Percentiles rank a stretch among this genome's conserved stretches.
Evolutionary conservation across 2,888 invertebrate genomes (phyloP).

Genomic region (Apantesis nais): DNA sequence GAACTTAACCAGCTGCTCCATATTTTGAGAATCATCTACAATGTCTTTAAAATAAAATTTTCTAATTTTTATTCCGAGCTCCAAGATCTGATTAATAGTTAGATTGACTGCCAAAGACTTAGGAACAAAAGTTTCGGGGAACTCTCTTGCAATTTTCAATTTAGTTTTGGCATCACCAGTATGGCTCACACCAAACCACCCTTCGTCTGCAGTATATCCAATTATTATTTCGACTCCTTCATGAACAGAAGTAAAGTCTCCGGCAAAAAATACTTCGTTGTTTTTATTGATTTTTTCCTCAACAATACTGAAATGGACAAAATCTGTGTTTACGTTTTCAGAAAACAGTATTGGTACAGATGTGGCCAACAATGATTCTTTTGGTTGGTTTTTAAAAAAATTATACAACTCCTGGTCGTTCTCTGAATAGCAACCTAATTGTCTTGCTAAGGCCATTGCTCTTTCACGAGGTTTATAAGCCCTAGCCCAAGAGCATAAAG

Average conservation of each 20-base stretch:
- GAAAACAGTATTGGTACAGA: conserved; percentile 26
- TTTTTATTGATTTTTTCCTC: conserved; percentile 48
- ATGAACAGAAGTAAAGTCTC: conserved; percentile 71
- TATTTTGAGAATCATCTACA: conserved; percentile 30
- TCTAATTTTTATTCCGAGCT: conserved; percentile 50
- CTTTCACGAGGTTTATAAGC: conserved; percentile 75
- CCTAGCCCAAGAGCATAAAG: conserved; percentile 83
- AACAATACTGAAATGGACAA: conserved; percentile 39
- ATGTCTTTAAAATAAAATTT: conserved; percentile 47
- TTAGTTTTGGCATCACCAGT: conserved; percentile 26
- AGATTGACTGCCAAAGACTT: conserved; percentile 35
- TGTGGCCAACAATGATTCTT: conserved; percentile 31
- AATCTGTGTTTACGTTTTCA: conserved; percentile 13
- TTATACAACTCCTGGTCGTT: conserved; percentile 46
- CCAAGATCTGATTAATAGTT: conserved; percentile 42
- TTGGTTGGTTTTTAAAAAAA: conserved; percentile 45
- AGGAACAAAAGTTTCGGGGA: conserved; percentile 48
- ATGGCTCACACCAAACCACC: conserved; percentile 54
- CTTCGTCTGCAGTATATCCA: conserved; percentile 89
- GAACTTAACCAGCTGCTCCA: conserved; percentile 43
- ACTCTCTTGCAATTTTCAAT: conserved; percentile 39
- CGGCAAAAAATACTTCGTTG: conserved; percentile 50
- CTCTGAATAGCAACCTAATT: conserved; percentile 46
- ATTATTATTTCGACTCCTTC: conserved; percentile 87
- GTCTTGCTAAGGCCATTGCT: conserved; percentile 47